Conservation (phyloP, 2,888 invertebrate genomes). For the Megamerina dolium region DNA sequence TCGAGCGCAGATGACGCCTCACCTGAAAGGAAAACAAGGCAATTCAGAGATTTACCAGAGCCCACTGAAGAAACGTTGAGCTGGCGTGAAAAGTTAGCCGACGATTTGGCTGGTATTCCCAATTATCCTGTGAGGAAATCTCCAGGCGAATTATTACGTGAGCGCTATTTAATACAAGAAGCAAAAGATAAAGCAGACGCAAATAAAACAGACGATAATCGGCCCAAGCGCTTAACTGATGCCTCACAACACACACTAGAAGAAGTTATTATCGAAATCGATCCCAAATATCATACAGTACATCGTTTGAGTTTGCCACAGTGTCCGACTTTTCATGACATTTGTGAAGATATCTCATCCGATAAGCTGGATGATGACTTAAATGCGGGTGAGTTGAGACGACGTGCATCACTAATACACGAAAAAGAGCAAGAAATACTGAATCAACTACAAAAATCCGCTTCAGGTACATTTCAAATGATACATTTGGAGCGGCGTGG, state of each 20-base stretch:
- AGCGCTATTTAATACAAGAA: constrained; percentile 56
- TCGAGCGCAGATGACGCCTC: constrained; percentile 11
- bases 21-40: constrained; percentile 22
- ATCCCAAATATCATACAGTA: constrained; percentile 39
- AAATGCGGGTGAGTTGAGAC: constrained; percentile 53
- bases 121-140: constrained; percentile 53
- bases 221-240: constrained; percentile 18
- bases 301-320: constrained; percentile 44
- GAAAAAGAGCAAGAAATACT: constrained; percentile 50
- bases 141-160: constrained; percentile 67
- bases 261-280: constrained; percentile 30
- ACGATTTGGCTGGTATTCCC: constrained; percentile 49
- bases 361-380: constrained; percentile 53
- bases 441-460: constrained; percentile 44
- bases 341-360: constrained; percentile 53
- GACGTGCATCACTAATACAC: constrained; percentile 53
- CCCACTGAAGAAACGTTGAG: constrained; percentile 49
- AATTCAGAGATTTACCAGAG: constrained; percentile 27
- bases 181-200: constrained; percentile 45
- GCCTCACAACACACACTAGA: constrained; percentile 26
- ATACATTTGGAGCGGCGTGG: constrained; percentile 42
- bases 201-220: constrained; percentile 16
- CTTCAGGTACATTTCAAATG: constrained; percentile 40
- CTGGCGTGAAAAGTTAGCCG: constrained; percentile 62
- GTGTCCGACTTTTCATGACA: constrained; percentile 54